Base-by-base conservation (phyloP, 2,797 vertebrate species). In the Eulemur albifrons region DNA sequence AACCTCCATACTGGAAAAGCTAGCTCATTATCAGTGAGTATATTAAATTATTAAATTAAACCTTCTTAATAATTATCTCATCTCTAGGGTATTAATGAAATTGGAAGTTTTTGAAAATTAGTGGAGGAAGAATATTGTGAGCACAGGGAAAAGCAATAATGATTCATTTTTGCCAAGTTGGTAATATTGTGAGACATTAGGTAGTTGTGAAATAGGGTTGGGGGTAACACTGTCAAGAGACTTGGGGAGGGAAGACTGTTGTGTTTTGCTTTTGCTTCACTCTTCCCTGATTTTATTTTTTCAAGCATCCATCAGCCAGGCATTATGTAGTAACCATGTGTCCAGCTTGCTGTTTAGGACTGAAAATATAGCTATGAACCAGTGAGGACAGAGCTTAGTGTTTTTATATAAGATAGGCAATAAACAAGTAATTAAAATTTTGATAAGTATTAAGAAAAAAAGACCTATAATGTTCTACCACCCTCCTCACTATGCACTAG, bases 31-130 rank as follows among this genome's bases (percentile, higher is more conserved):
- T 70, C 61, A 48, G 6, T 38, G 11, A 54, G 7, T 35, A 54
- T 88, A 65, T 76, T 38, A 86, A 87, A 91, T 38, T 65, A 52
- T 63, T 77, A 35, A 20, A 83, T 70, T 63, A 67, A 40, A 81
- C 69, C 65, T 63, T 80, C 17, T 82, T 57, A 70, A 85, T 27
- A 57, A 59, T 73, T 9, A 43, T 21, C 17, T 91, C n/a, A 83
- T 65, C 18, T 63, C 27, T 73, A n/a, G 43, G 9, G 2, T 57
- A 63, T 70, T 82, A 77, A 72, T 32, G 43, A 40, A 75, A 25
- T 57, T 65, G 30, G 7, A 54, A 35, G 54, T 73, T 27, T 70
- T 83, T 30, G 13, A 45, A n/a, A 88, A 35, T 6, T 43, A 50
- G 2, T 50, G 32, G 21, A 88, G 8, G 18, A 57, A 35, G 15